Evolutionary conservation across 2,113 vertebrate species (phyloP), one percentile per base, ranked within the genome.

Genomic region (Danionella cerebrum): DNA sequence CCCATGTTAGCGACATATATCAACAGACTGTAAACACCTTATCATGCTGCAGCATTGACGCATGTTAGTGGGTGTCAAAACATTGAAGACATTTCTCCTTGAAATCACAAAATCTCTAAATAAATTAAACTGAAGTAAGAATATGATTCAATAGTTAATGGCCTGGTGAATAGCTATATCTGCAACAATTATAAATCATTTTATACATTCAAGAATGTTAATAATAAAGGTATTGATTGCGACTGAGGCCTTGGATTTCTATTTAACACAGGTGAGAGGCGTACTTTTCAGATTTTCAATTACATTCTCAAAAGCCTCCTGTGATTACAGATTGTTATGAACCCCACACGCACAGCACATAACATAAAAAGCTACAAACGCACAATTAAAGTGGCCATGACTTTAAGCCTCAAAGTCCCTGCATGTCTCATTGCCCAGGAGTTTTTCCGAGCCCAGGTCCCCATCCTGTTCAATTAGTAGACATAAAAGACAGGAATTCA

Each of bases 391-490:
- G 65, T 21, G 38, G 59, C 42, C 29, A 19, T 53, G 67, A 72
- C 70, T 67, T 73, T 41, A 75, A 72, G 39, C 39, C 57, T 18
- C 48, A 57, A 24, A 39, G 52, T 69, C 54, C 60, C 66, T 13
- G 79, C 68, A 66, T 84, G 75, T 69, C 39, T 65, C 68, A 68
- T 79, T 76, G 74, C 80, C 80, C 74, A 81, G 79, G 70, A 79
- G 80, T 77, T 73, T 65, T 65, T 64, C 13, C n/a, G 65, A 79
- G 77, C 51, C 51, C 66, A 51, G 35, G 74, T 80, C 75, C 69
- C 51, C 79, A 66, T 79, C 83, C 83, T 75, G 79, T 87, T 83
- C 85, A 86, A 87, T 87, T 87, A 90, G 82, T 83, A 67, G 72
- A 72, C 72, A 77, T 86, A 83, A 85, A 84, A 85, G 82, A 69